Conservation (phyloP, 2,888 invertebrate genomes). For the Nymphalis c-album region DNA sequence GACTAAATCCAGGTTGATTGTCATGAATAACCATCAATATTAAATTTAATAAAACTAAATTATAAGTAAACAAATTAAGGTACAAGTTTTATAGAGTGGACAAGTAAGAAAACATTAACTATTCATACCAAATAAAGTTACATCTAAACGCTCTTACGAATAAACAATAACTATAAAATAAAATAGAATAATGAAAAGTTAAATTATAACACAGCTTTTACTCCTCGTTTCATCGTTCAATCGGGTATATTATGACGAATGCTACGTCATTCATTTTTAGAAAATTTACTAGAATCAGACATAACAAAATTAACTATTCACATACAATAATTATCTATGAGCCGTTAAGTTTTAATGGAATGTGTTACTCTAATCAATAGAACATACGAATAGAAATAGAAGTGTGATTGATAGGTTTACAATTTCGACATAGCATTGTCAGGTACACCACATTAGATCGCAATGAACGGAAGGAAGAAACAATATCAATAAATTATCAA, state of each 20-base stretch:
- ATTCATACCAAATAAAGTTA: slow-evolving; percentile 78
- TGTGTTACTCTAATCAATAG: slow-evolving; percentile 57
- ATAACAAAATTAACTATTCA: slow-evolving; percentile 48
- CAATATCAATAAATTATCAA: slow-evolving; percentile 60
- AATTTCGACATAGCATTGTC: slow-evolving; percentile 74
- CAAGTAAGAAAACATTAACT: slow-evolving; percentile 73
- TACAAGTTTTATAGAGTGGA: slow-evolving; percentile 75
- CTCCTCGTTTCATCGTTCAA: slow-evolving; percentile 64
- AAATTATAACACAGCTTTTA: slow-evolving; percentile 80
- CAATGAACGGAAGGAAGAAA: slow-evolving; percentile 67
- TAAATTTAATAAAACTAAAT: slow-evolving; percentile 71
- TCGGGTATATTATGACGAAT: slow-evolving; percentile 67
- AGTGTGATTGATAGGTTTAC: slow-evolving; percentile 39
- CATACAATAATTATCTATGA: slow-evolving; percentile 59
- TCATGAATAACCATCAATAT: slow-evolving; percentile 78
- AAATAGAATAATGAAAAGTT: slow-evolving; percentile 80
- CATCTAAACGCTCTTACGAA: slow-evolving; percentile 77
- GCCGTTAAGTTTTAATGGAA: slow-evolving; percentile 73
- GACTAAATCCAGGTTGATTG: slow-evolving; percentile 60
- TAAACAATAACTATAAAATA: slow-evolving; percentile 81
- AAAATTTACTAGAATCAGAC: slow-evolving; percentile 35
- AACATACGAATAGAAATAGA: slow-evolving; percentile 42
- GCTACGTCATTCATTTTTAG: slow-evolving; percentile 53
- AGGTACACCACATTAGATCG: slow-evolving; percentile 53
- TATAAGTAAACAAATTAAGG: slow-evolving; percentile 77